Conservation (phyloP, 1,140 invertebrate genomes). For the Panagrolaimus sp. region DNA sequence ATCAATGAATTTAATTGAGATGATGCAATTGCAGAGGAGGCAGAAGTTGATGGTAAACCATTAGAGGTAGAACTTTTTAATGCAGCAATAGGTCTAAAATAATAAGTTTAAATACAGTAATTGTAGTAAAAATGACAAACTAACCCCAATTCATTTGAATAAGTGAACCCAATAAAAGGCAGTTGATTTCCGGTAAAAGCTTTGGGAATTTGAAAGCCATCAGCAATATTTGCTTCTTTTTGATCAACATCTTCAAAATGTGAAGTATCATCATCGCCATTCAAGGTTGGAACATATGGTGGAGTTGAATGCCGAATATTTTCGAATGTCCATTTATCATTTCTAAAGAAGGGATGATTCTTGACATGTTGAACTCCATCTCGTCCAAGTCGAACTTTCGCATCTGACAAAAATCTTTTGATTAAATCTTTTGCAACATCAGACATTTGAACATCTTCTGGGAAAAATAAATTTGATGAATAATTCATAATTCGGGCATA, state of each 20-base stretch:
- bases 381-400: constrained; percentile 73
- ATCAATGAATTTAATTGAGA: background rate
- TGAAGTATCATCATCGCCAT: constrained; percentile 90
- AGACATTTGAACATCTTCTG: constrained; percentile 81
- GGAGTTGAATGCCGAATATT: constrained; percentile 77
- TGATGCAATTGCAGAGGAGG: background rate
- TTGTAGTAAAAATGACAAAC: background rate
- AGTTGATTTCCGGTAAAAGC: constrained; percentile 96
- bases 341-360: constrained; percentile 85
- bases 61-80: no score
- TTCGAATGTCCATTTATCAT: constrained; percentile 94
- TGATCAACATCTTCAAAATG: constrained; percentile 95
- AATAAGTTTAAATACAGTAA: background rate
- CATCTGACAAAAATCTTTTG: constrained; percentile 84
- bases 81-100: constrained; percentile 8
- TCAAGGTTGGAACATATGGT: constrained; percentile 91
- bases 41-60: no score
- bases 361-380: constrained; percentile 94
- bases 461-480: constrained; percentile 87
- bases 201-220: constrained; percentile 88
- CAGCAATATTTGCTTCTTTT: constrained; percentile 73
- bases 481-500: constrained; percentile 84
- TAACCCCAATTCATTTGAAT: constrained; percentile 65
- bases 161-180: constrained; percentile 97
- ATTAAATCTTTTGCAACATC: constrained; percentile 85